Conservation (phyloP, 35 echinoderm and acorn worm species). For the Heliocidaris tuberculata region DNA sequence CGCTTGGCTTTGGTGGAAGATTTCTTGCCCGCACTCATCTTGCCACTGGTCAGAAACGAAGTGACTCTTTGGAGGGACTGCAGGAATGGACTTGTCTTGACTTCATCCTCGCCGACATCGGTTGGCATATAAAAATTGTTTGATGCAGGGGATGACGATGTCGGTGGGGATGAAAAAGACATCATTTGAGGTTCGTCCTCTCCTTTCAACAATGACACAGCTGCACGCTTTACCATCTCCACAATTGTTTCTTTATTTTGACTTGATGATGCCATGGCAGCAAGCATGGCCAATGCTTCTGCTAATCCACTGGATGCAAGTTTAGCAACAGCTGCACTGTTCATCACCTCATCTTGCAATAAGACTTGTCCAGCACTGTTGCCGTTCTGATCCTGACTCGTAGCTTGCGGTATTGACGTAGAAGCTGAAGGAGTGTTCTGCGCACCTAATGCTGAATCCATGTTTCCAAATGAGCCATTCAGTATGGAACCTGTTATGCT, state of each 20-base stretch:
- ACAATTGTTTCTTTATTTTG: constrained; percentile 28
- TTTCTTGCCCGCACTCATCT: constrained; percentile 35
- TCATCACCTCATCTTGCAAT: not conserved
- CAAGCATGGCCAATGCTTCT: constrained; percentile 40
- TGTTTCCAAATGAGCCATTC: not conserved
- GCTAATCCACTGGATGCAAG: constrained; percentile 34
- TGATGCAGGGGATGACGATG: not conserved
- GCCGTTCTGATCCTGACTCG: constrained; percentile 31
- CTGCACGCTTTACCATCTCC: constrained; percentile 41
- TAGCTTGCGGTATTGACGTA: not conserved
- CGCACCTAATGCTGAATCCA: not conserved
- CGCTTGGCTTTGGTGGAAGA: constrained; percentile 31
- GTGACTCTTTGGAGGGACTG: constrained; percentile 63
- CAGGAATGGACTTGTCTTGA: constrained; percentile 36
- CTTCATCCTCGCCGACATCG: constrained; percentile 36
- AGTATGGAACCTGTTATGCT: constrained; percentile 20
- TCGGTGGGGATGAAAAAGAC: constrained; percentile 19
- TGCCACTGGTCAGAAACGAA: constrained; percentile 63
- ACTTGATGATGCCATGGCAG: constrained; percentile 45
- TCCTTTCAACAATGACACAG: constrained; percentile 6
- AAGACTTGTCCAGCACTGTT: not conserved
- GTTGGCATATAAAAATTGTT: constrained; percentile 42
- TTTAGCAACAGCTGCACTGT: constrained; percentile 21
- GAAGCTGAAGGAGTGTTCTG: not conserved
- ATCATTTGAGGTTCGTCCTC: constrained; percentile 39